Evolutionary conservation across 2,888 invertebrate species (phyloP).

Genomic region (Himalopsyche kuldschensis): DNA sequence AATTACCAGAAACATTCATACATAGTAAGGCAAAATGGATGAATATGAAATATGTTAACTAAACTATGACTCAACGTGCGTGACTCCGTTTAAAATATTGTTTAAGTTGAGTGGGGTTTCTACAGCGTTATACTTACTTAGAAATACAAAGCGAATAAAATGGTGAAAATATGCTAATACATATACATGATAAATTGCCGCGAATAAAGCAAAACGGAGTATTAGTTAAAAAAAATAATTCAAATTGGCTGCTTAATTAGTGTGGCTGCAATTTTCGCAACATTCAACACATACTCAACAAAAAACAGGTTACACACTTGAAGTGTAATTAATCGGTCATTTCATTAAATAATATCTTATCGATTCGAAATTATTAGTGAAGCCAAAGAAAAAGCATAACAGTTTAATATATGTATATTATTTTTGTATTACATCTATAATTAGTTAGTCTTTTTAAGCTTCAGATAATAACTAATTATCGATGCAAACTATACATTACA

Average conservation of each 20-base stretch:
- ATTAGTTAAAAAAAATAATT: background rate
- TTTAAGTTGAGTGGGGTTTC: background rate
- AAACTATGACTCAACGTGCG: constrained; percentile 31
- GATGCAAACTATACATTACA: too few relatives aligned
- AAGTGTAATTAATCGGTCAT: too few relatives aligned
- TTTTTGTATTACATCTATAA: too few relatives aligned
- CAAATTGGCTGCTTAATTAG: background rate
- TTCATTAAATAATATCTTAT: too few relatives aligned
- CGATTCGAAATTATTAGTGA: too few relatives aligned
- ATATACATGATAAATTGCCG: background rate
- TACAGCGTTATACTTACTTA: background rate
- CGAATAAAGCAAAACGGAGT: background rate
- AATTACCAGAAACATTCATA: background rate
- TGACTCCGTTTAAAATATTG: constrained; percentile 16
- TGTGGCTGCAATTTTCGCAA: background rate
- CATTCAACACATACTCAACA: too few relatives aligned
- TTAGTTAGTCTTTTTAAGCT: too few relatives aligned
- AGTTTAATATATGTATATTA: too few relatives aligned
- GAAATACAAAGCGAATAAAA: background rate
- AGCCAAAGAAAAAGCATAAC: too few relatives aligned
- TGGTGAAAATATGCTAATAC: background rate
- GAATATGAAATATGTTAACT: background rate
- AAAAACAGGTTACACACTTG: too few relatives aligned
- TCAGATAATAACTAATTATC: too few relatives aligned
- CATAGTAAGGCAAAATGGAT: background rate